A percentile compares a stretch with the other conserved stretches of the same genome.
These are phyloP conservation scores for Macaca nemestrina DNA, from an alignment of 2,113 vertebrate species.

Conservation along the genomic window DNA sequence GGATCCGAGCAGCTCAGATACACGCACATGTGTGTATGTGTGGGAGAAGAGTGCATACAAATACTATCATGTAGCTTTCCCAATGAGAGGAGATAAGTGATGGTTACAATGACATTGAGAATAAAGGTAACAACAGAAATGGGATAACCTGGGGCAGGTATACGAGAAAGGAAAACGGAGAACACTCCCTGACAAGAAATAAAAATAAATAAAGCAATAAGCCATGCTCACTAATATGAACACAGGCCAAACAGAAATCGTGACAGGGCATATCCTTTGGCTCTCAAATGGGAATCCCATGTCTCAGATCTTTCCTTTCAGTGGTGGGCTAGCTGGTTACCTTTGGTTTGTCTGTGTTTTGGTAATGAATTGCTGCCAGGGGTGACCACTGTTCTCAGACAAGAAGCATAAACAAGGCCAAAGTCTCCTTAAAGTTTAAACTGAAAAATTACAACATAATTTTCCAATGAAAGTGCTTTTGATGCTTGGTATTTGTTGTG, in stretches of 20 bases:
- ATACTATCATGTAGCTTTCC: neutral
- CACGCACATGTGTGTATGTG: rapidly evolving
- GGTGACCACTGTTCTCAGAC: constrained; percentile 81
- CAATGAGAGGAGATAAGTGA: neutral
- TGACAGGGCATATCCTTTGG: constrained; percentile 73
- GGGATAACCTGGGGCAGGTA: constrained; percentile 62
- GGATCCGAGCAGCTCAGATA: constrained; percentile 69
- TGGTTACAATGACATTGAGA: constrained; percentile 64
- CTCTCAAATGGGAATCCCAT: constrained; percentile 75
- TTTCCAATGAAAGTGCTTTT: constrained; percentile 85
- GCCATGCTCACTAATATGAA: constrained; percentile 67
- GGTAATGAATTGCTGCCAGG: constrained; percentile 81
- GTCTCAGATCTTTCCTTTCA: constrained; percentile 71
- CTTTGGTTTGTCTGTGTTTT: constrained; percentile 87
- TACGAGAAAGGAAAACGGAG: constrained; percentile 41
- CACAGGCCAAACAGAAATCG: constrained; percentile 73
- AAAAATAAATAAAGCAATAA: constrained; percentile 82
- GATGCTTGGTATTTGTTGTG: constrained; percentile 73
- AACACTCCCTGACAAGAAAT: constrained; percentile 62
- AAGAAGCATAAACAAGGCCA: constrained; percentile 81
- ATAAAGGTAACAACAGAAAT: constrained; percentile 73
- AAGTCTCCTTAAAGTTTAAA: constrained; percentile 81
- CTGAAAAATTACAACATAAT: constrained; percentile 75
- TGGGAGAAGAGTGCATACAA: too few species aligned
- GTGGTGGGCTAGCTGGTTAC: constrained; percentile 76